Percentiles rank a stretch among this genome's conserved stretches.
phyloP scores from a whole-genome alignment of 2,888 invertebrate genomes.

The Epinotia ramella region DNA sequence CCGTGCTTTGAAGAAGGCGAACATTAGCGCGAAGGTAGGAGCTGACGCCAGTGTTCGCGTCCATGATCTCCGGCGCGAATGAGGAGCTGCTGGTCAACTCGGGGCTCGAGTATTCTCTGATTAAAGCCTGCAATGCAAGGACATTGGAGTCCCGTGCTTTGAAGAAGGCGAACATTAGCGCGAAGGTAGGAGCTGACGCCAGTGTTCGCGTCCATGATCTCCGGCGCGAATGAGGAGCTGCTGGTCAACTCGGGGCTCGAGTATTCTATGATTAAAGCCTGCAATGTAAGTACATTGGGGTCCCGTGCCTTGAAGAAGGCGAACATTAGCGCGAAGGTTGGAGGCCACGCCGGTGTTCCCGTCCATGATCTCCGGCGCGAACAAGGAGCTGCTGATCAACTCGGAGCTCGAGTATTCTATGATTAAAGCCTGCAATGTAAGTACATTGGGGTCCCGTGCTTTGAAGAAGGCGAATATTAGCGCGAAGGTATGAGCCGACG shows the following conservation, averaged over 20 bases:
- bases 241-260: conserved; percentile 94
- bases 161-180: conserved; percentile 78
- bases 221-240: conserved; percentile 93
- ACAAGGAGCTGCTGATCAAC: conserved; percentile 94
- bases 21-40: conserved; percentile 79
- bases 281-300: no score
- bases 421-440: conserved; percentile 81
- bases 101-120: conserved; percentile 94
- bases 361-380: conserved; percentile 90
- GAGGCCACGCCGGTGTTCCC: conserved; percentile 89
- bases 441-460: no score
- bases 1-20: conserved; percentile 79
- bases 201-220: conserved; percentile 88
- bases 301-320: conserved; percentile 82
- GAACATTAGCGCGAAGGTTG: conserved; percentile 77
- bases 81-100: conserved; percentile 95
- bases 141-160: no score
- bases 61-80: conserved; percentile 90
- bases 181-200: conserved; percentile 86
- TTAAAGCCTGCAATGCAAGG: conserved; percentile 70
- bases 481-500: conserved; percentile 85
- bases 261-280: conserved; percentile 90
- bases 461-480: conserved; percentile 79
- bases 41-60: conserved; percentile 88
- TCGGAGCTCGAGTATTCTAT: conserved; percentile 94